Evolutionary conservation across 2,797 vertebrate species (phyloP), one percentile per base, ranked within the genome.

Genomic region (Ibycter americanus): DNA sequence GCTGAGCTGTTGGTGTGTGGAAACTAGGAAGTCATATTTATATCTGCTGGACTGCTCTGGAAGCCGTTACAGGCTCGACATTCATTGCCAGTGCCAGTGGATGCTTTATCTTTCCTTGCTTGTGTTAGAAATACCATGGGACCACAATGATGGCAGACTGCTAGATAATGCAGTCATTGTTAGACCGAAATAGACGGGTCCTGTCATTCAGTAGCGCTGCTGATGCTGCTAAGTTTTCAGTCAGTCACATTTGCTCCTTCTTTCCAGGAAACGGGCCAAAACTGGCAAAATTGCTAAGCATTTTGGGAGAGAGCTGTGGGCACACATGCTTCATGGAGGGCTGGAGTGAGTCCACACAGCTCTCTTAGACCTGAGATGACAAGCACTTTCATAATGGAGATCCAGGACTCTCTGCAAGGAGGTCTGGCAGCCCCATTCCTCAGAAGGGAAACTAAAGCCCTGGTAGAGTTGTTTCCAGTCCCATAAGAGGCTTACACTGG

Each of bases 31-130:
- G 73, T 91, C 52, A 11, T 74, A 54, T 83, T 85, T 91, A 23
- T 67, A 71, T 83, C 91, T 78, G 46, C 54, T 91, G 78, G 61
- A 11, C 86, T 44, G 46, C 31, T 91, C 59, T 92, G 89, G 87
- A 91, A 95, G 84, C 79, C 79, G 56, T 91, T 96, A 78, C 14
- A 89, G 74, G 34, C 54, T 92, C 8, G 6, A n/a, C n/a, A 66
- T 72, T 92, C 79, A 5, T 34, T 81, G 84, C 74, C 87, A 91
- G 72, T 83, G 84, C 74, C 87, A 91, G 72, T 7, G 76, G 89
- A 81, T 81, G 65, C 70, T 96, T 89, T 93, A 91, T 95, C 87
- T 93, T 91, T 16, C 67, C 29, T 56, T 72, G 22, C 56, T 72
- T 76, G 54, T 77, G 71, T 71, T 87, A 51, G 92, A 96, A 89